Conservation (phyloP, 2,797 vertebrate species). For the Gymnothorax reevesii region DNA sequence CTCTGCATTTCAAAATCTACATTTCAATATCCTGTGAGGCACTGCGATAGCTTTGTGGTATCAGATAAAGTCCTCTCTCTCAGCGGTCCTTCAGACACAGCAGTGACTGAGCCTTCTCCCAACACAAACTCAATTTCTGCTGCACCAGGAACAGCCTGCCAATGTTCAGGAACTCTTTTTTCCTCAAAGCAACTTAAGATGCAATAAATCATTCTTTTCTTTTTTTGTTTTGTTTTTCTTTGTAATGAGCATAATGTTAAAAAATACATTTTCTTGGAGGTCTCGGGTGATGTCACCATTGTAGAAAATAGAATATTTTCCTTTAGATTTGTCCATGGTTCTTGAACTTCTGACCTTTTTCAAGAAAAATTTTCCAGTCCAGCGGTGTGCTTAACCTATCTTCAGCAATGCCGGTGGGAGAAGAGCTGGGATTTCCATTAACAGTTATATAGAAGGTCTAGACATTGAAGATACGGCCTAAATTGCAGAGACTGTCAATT, state of each 20-base stretch:
- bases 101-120: not conserved
- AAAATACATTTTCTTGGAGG: conserved; percentile 22
- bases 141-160: not conserved
- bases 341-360: conserved; percentile 28
- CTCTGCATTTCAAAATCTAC: not conserved
- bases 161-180: not conserved
- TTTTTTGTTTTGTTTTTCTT: conserved; percentile 9
- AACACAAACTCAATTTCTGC: not conserved
- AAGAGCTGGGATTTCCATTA: conserved; percentile 16
- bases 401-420: not conserved
- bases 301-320: not conserved
- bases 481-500: not conserved
- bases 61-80: not conserved
- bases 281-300: conserved; percentile 29
- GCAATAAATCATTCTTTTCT: conserved; percentile 8
- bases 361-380: not conserved
- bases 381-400: conserved; percentile 10
- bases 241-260: not conserved
- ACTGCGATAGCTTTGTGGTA: not conserved
- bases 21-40: not conserved
- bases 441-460: not conserved
- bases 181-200: not conserved
- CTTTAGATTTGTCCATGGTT: not conserved
- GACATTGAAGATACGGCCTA: not conserved
- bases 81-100: not conserved